Evolutionary conservation across 64 coral and sea anemone species (phyloP), one percentile per base, ranked within the genome.

Genomic region (Actinia equina): DNA sequence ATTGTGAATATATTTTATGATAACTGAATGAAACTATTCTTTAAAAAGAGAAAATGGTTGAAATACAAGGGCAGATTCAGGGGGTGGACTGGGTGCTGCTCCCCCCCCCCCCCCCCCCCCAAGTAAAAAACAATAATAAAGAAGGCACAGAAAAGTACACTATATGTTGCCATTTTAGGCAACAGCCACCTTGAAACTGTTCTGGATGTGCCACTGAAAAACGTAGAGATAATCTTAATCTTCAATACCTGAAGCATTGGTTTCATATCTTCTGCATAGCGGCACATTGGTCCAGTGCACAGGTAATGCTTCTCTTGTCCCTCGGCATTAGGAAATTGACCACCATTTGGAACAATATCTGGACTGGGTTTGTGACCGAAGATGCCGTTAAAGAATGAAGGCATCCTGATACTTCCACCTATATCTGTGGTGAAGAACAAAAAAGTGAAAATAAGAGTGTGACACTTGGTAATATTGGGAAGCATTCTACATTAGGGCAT

Each of bases 291-390:
- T 84, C 95, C 95, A 77, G 95, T 98, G 59, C 92, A 94, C 18
- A 98, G 81, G 58, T 94, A 92, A 43, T 94, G 93, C 46, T 86
- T 82, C 71, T 86, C 93, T 71, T 94, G 90, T 17, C 87, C 86
- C 45, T 81, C 77, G 5, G 89, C 93, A 89, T 94, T 80, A 37
- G 95, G 95, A 94, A 98, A 98, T 79, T 98, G 95, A 20, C 95
- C 95, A 84, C 45, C 82, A 85, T 98, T 98, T 42, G 95, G 93
- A 9, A 98, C 92, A 58, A 92, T 44, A 64, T 92, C 84, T 43
- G 95, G 95, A 67, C 92, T 98, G 12, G 95, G 95, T 71, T 98
- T 98, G 85, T 98, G 95, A 80, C 95, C 95, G 94, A 98, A 98
- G 86, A 98, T 89, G 17, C 95, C 95, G 78, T 94, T 94, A 43